Evolutionary conservation across 2,888 invertebrate species (phyloP), one percentile per base, ranked within the genome.

Genomic region (Clostera curtula): DNA sequence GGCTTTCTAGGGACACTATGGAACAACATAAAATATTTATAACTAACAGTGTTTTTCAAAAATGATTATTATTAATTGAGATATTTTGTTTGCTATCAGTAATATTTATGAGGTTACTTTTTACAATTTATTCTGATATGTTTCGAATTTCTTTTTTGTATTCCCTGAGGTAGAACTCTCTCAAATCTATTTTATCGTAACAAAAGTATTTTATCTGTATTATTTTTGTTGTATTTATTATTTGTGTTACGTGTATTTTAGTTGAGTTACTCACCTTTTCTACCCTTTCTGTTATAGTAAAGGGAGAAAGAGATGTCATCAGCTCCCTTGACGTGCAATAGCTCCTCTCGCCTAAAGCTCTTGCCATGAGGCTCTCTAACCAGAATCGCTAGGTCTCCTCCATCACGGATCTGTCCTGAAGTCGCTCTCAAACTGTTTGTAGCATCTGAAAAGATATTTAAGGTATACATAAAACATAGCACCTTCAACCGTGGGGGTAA

Each of bases 1-100:
- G 65, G 3, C 86, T 88, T 59, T 90, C 89, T 39, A 90, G 66
- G n/a, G 88, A 85, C n/a, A 90, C 91, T 91, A 61, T 24, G 65
- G 62, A 35, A 5, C 5, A 2, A 19, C 2, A 2, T 10, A 1
- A 5, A 10, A 11, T 10, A 5, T 4, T 19, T 4, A 19, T 10
- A 19, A 9, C 11, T 10, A 3, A 10, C 5, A 19, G 8, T 8
- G 5, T 10, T 1, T 2, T 19, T 2, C 18, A 19, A 19, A 19
- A 6, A 6, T 19, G 5, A 4, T 9, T 18, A 4, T n/a, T n/a
- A n/a, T n/a, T n/a, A n/a, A n/a, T n/a, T n/a, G n/a, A n/a, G n/a
- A n/a, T n/a, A n/a, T n/a, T n/a, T n/a, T n/a, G n/a, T n/a, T n/a
- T n/a, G n/a, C n/a, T n/a, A n/a, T n/a, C n/a, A n/a, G n/a, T n/a